Conservation (phyloP, 2,888 invertebrate species). For the Acrobasis consociella region DNA sequence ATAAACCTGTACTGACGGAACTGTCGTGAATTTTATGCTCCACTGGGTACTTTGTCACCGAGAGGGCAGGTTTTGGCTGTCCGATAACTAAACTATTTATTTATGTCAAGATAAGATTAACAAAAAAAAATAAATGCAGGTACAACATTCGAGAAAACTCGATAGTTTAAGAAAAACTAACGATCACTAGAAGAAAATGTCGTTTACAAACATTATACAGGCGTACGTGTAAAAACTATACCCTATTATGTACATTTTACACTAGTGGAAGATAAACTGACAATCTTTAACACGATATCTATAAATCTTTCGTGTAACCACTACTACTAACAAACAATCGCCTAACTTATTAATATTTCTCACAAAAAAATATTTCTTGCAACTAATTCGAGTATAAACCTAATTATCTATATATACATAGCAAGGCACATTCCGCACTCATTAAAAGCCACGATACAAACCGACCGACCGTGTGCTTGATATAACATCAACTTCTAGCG, state of each 20-base stretch:
- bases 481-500: slow-evolving; percentile 70
- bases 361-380: slow-evolving; percentile 80
- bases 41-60: slow-evolving; percentile 58
- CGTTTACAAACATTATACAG: slow-evolving; percentile 67
- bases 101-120: slow-evolving; percentile 78
- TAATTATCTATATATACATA: slow-evolving; percentile 75
- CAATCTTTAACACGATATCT: slow-evolving; percentile 80
- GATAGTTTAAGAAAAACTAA: slow-evolving; percentile 76
- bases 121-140: slow-evolving; percentile 82
- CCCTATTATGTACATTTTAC: slow-evolving; percentile 75
- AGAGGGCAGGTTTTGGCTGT: slow-evolving; percentile 64
- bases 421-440: slow-evolving; percentile 84
- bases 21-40: slow-evolving; percentile 70
- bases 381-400: slow-evolving; percentile 82
- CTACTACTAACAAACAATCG: slow-evolving; percentile 72
- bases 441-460: slow-evolving; percentile 74
- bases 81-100: slow-evolving; percentile 66
- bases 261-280: slow-evolving; percentile 83
- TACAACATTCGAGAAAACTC: slow-evolving; percentile 83
- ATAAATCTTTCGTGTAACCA: slow-evolving; percentile 66
- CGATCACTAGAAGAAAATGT: slow-evolving; percentile 74
- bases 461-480: slow-evolving; percentile 73
- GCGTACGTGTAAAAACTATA: slow-evolving; percentile 70
- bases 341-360: slow-evolving; percentile 66
- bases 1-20: slow-evolving; percentile 74